These are phyloP conservation scores for Pseudochromis fuscus DNA, from an alignment of 2,797 vertebrate species.

Conservation along the genomic window DNA sequence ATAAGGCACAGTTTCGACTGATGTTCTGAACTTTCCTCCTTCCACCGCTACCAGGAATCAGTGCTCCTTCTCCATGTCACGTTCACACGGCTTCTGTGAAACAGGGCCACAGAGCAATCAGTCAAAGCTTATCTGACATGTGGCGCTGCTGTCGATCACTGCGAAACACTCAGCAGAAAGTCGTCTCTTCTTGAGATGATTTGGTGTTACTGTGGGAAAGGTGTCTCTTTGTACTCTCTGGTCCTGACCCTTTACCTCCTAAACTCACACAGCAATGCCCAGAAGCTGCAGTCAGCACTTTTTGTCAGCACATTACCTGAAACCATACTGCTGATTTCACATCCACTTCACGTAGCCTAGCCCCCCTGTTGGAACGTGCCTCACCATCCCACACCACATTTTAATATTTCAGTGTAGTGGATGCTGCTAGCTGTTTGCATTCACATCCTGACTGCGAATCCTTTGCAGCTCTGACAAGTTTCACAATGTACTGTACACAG, in stretches of 20 bases:
- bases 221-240: conserved; percentile 13
- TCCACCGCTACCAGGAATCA: no score
- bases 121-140: conserved; percentile 1
- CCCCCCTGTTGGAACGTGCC: conserved; percentile 19
- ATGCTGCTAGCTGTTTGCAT: not conserved
- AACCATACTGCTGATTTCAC: conserved; percentile 43
- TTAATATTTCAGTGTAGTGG: not conserved
- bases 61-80: no score
- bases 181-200: not conserved
- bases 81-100: not conserved
- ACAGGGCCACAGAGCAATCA: conserved; percentile 1
- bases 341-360: conserved; percentile 30
- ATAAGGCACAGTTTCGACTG: no score
- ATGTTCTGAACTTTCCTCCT: no score
- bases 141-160: not conserved
- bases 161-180: not conserved
- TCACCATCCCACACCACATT: not conserved
- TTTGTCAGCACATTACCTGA: conserved; percentile 31
- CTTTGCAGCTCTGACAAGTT: conserved; percentile 32
- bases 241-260: conserved; percentile 14
- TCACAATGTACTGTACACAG: not conserved
- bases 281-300: conserved; percentile 41
- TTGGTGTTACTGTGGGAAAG: conserved; percentile 4
- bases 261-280: conserved; percentile 4
- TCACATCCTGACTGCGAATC: not conserved